Conservation (phyloP, 2,797 vertebrate species). For the Pogonophryne albipinna region DNA sequence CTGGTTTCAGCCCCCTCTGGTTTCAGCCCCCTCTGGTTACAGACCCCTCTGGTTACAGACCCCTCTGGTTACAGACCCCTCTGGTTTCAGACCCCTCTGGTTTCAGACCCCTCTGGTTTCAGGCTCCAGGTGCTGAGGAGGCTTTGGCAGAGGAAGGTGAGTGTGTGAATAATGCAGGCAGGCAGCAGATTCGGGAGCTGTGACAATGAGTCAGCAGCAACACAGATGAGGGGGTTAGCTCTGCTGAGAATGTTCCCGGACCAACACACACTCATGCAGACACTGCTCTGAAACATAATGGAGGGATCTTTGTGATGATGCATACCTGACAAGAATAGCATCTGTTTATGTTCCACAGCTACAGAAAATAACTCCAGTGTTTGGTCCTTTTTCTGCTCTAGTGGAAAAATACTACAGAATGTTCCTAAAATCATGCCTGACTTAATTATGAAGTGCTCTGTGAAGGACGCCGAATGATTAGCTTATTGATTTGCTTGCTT, state of each 20-base stretch:
- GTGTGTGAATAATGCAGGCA: conserved; percentile 83
- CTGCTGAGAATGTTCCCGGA: conserved; percentile 58
- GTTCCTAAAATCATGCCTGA: conserved; percentile 25
- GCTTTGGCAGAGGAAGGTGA: conserved; percentile 78
- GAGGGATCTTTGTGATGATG: conserved; percentile 55
- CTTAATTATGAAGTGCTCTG: conserved; percentile 42
- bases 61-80: too few relatives aligned
- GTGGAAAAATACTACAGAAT: conserved; percentile 18
- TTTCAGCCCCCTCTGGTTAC: neutral
- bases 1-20: neutral
- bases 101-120: conserved; percentile 2
- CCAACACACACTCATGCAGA: conserved; percentile 55
- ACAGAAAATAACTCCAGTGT: conserved; percentile 29
- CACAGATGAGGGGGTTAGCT: conserved; percentile 42
- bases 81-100: neutral
- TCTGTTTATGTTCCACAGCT: conserved; percentile 48
- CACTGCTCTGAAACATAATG: conserved; percentile 50
- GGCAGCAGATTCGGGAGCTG: conserved; percentile 81
- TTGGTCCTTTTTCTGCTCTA: neutral
- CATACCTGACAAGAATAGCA: conserved; percentile 60
- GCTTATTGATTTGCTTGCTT: conserved; percentile 56
- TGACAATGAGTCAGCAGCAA: conserved; percentile 87
- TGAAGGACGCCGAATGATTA: conserved; percentile 46
- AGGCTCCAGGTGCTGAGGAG: conserved; percentile 77
- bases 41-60: neutral